phyloP scores from a whole-genome alignment of 1,140 invertebrate genomes.

The Drosophila triauraria region DNA sequence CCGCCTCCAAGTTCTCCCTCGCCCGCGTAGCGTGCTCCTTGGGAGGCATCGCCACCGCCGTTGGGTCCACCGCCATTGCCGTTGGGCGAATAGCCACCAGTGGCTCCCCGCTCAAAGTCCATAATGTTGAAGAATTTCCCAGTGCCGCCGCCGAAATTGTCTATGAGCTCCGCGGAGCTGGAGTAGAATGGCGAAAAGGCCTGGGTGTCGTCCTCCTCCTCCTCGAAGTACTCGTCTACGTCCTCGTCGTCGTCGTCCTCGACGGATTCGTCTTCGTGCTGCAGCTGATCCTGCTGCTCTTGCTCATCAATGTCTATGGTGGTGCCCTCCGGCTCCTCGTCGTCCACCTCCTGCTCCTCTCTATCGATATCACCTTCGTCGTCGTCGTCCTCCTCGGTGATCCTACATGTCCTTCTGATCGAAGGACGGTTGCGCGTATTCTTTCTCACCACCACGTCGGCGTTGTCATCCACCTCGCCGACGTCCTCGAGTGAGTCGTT shows the following conservation, averaged over 20 bases:
- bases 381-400: slow-evolving; percentile 72
- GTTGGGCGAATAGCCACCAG: slow-evolving; percentile 68
- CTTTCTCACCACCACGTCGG: slow-evolving; percentile 71
- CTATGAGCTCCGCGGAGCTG: slow-evolving; percentile 72
- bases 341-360: slow-evolving; percentile 54
- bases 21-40: slow-evolving; percentile 35
- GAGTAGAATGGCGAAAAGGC: slow-evolving; percentile 75
- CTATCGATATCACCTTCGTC: slow-evolving; percentile 60
- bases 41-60: slow-evolving; percentile 57
- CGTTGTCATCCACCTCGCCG: slow-evolving; percentile 72
- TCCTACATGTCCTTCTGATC: slow-evolving; percentile 75
- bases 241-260: slow-evolving; percentile 68
- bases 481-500: slow-evolving; percentile 76
- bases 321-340: slow-evolving; percentile 53
- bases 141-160: slow-evolving; percentile 67
- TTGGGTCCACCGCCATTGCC: slow-evolving; percentile 58
- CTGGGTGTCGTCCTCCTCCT: slow-evolving; percentile 78
- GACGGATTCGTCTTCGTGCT: slow-evolving; percentile 25
- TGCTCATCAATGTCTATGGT: slow-evolving; percentile 53
- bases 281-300: slow-evolving; percentile 43
- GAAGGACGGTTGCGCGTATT: slow-evolving; percentile 70
- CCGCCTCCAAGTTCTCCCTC: slow-evolving; percentile 63
- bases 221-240: slow-evolving; percentile 72
- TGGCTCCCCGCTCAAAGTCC: slow-evolving; percentile 66
- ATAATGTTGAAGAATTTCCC: slow-evolving; percentile 74